Evolutionary conservation across 2,113 vertebrate genomes (phyloP), one percentile per base, ranked within the genome.

Genomic region (Limnothrissa miodon): DNA sequence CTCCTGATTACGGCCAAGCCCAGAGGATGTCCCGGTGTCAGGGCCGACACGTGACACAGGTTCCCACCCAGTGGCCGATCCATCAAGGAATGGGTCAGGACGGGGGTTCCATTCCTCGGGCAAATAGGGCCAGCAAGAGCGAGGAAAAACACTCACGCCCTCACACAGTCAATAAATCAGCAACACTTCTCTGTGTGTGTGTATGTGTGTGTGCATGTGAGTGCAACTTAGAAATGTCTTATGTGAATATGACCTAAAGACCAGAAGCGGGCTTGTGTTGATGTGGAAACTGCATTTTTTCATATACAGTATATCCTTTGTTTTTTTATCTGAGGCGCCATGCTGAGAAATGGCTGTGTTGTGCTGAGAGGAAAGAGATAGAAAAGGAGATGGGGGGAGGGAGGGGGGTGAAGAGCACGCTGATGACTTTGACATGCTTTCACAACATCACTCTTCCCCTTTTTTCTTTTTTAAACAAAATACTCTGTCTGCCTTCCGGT

Each of bases 161-260:
- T 86, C 80, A 81, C 80, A 79, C 51, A 80, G 84, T 84, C 46
- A 80, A 87, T 88, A 88, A 89, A 90, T 89, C 83, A 82, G 39
- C 7, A 78, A 84, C 85, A 80, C 87, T 56, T 56, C 19, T 23
- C 19, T 56, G 51, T 23, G 19, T 56, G 51, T 23, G 19, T 23
- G 66, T 74, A 33, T 74, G 66, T 33, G 25, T 74, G 62, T 70
- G 62, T 70, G 62, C 36, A 11, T 70, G 62, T 36, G 62, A 36
- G 29, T 39, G 66, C 17, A 56, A 56, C 4, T 23, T 23, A 21
- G 51, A 19, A 56, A 56, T 23, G 51, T 23, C 51, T 23, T 56
- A 4, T 56, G 51, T 23, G 21, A 56, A 56, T 23, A 23, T 21
- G 51, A 56, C 51, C 51, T 23, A 23, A 21, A 29, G 59, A 62